Evolutionary conservation across 2,888 invertebrate genomes (phyloP).

Genomic region (Drosophila cracens): DNA sequence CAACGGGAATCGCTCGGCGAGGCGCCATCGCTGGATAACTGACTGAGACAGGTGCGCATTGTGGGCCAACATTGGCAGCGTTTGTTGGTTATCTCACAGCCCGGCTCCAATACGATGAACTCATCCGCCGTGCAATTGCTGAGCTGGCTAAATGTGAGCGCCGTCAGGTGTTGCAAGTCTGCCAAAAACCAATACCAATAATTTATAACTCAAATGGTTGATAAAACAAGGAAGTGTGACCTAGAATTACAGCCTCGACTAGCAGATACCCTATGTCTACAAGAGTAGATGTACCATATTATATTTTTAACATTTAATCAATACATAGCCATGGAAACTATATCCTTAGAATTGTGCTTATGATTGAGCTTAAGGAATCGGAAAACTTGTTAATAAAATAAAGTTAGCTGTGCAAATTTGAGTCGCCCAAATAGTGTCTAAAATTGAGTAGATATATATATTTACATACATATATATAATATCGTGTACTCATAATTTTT

Average conservation of each 20-base stretch:
- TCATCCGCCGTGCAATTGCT: conserved; percentile 83
- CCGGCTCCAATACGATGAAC: conserved; percentile 83
- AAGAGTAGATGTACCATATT: neutral
- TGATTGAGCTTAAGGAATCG: neutral
- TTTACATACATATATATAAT: too few relatives aligned
- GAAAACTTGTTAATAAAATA: neutral
- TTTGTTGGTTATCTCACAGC: conserved; percentile 85
- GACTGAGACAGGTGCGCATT: conserved; percentile 83
- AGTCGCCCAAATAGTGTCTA: neutral
- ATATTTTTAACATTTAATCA: neutral
- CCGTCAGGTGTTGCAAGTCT: conserved; percentile 82
- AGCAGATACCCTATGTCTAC: neutral
- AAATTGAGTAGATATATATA: neutral
- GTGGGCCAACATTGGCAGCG: conserved; percentile 85
- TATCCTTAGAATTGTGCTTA: neutral
- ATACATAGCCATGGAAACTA: neutral
- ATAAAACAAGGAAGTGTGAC: neutral
- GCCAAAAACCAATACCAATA: conserved; percentile 19
- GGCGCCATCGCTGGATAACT: conserved; percentile 68
- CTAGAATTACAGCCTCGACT: neutral
- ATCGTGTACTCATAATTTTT: neutral
- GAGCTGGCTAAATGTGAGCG: conserved; percentile 69
- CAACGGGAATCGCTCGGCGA: conserved; percentile 82
- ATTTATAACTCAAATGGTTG: conserved; percentile 8
- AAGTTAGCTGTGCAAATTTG: neutral